These are phyloP conservation scores for Anguilla rostrata DNA, from an alignment of 2,113 vertebrate species.

Conservation along the genomic window DNA sequence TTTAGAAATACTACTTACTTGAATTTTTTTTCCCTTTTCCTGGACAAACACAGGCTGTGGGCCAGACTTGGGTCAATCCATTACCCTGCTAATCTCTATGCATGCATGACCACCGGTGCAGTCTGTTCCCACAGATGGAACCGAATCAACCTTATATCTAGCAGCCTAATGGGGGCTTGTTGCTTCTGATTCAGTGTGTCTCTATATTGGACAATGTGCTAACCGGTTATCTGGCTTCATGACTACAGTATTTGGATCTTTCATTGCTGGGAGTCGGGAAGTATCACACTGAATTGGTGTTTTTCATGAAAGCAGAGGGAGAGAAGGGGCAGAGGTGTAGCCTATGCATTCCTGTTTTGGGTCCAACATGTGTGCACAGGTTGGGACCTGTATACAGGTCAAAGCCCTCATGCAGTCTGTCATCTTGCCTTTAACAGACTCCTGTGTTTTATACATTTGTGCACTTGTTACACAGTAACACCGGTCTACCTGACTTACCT, in stretches of 20 bases:
- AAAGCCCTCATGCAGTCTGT: neutral
- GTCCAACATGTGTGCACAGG: neutral
- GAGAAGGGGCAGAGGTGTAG: neutral
- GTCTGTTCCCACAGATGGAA: neutral
- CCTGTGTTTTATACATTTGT: neutral
- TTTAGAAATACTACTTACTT: neutral
- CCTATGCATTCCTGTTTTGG: neutral
- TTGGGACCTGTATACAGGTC: neutral
- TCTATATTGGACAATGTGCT: no score
- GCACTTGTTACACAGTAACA: neutral
- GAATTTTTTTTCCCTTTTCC: neutral
- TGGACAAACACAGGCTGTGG: neutral
- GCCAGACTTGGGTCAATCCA: neutral
- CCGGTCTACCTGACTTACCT: neutral
- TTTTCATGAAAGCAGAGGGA: neutral
- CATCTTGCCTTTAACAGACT: neutral
- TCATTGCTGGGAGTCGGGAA: neutral
- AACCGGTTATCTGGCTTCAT: no score
- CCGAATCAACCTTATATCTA: no score
- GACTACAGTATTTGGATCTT: no score
- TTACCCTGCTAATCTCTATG: neutral
- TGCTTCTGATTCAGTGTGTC: no score
- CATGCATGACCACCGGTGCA: neutral
- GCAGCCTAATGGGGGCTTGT: no score
- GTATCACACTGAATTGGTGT: neutral